Evolutionary conservation across 2,888 invertebrate species (phyloP).

Genomic region (Aricia artaxerxes): DNA sequence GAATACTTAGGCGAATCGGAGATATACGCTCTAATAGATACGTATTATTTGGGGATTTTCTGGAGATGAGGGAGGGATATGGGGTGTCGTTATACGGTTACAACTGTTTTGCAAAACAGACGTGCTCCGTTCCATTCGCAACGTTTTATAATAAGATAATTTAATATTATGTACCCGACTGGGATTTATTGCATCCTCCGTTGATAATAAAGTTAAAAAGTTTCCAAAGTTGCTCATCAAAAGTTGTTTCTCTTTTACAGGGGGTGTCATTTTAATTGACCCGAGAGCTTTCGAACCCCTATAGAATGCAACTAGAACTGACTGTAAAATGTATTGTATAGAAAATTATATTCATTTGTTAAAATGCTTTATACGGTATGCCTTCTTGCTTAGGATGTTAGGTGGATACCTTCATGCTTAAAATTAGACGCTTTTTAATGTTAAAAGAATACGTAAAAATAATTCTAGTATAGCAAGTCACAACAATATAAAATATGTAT

Average conservation of each 20-base stretch:
- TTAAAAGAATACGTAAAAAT: not conserved
- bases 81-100: constrained; percentile 37
- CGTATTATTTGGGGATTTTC: constrained; percentile 74
- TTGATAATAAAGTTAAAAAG: constrained; percentile 4
- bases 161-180: constrained; percentile 18
- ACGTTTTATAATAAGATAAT: constrained; percentile 35
- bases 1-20: constrained; percentile 77
- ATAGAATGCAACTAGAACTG: not conserved
- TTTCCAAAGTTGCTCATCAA: constrained; percentile 7
- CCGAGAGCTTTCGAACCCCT: not conserved
- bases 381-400: too few relatives aligned
- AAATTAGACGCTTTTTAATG: too few relatives aligned
- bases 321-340: not conserved
- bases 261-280: not conserved
- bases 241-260: constrained; percentile 6
- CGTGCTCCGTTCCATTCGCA: constrained; percentile 33
- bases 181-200: constrained; percentile 9
- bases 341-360: too few relatives aligned
- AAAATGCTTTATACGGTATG: too few relatives aligned
- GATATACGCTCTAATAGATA: constrained; percentile 77
- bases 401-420: too few relatives aligned
- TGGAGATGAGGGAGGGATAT: constrained; percentile 46
- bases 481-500: not conserved
- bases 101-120: constrained; percentile 38
- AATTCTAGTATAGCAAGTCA: not conserved